These are phyloP conservation scores for Thermophis baileyi DNA, from an alignment of 2,113 vertebrate genomes.

Conservation along the genomic window DNA sequence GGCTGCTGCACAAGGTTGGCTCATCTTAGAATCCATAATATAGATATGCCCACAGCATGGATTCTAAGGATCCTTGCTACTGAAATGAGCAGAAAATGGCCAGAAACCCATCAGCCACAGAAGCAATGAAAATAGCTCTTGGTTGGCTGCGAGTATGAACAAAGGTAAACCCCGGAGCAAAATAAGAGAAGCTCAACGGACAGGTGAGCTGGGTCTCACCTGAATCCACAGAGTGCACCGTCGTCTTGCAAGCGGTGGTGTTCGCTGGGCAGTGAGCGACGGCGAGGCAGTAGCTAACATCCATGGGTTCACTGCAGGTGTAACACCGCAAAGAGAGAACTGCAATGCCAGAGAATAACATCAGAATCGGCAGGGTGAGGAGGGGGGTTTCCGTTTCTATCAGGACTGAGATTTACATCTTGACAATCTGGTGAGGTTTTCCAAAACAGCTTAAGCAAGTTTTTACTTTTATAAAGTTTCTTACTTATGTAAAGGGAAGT, in stretches of 20 bases:
- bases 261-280: accelerated
- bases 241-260: conserved; percentile 28
- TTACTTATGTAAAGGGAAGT: background rate
- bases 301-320: conserved; percentile 31
- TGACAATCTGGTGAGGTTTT: background rate
- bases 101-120: background rate
- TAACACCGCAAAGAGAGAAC: conserved; percentile 47
- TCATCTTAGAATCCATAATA: background rate
- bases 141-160: too few species aligned
- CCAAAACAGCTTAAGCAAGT: background rate
- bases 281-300: conserved; percentile 14
- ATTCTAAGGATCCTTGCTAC: background rate
- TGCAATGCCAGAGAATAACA: background rate
- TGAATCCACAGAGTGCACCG: background rate
- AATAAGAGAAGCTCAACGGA: background rate
- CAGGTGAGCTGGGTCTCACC: conserved; percentile 26
- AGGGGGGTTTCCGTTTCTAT: too few species aligned
- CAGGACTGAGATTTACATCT: background rate
- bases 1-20: background rate
- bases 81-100: background rate
- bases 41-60: too few species aligned
- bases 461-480: background rate
- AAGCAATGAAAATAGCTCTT: background rate
- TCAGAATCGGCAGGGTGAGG: accelerated
- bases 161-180: background rate